phyloP scores from a whole-genome alignment of 2,113 vertebrate species.

The Xenopus tropicalis region DNA sequence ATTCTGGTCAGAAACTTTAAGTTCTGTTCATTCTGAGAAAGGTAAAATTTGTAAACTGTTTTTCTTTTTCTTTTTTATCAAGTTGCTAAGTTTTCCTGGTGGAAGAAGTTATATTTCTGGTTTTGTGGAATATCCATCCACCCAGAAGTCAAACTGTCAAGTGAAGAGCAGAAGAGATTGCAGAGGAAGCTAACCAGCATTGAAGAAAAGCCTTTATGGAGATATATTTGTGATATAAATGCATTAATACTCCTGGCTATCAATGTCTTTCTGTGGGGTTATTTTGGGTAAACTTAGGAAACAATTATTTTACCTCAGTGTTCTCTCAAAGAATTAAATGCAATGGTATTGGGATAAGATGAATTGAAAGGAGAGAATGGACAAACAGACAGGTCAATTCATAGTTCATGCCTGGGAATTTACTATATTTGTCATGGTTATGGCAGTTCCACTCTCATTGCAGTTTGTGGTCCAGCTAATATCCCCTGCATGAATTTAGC shows the following conservation, averaged over 20 bases:
- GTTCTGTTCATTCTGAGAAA: no score
- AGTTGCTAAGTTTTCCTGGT: constrained; percentile 54
- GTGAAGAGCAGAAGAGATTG: constrained; percentile 56
- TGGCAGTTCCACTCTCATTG: no score
- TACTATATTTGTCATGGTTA: no score
- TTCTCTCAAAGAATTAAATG: no score
- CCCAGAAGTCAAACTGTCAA: constrained; percentile 48
- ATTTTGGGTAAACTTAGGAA: constrained; percentile 75
- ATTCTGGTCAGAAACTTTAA: no score
- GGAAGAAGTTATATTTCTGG: constrained; percentile 64
- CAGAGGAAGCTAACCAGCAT: constrained; percentile 73
- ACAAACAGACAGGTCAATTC: no score
- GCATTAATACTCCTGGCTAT: constrained; percentile 74
- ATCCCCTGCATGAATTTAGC: no score
- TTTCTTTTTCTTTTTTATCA: rapidly evolving
- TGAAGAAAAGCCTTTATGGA: constrained; percentile 75
- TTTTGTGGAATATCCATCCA: constrained; percentile 70
- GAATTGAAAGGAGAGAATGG: no score
- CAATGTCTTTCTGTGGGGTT: constrained; percentile 89
- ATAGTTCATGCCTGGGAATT: no score
- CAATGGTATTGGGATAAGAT: no score
- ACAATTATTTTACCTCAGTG: no score
- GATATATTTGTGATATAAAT: constrained; percentile 70
- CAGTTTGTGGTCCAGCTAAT: no score
- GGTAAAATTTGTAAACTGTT: not conserved